phyloP scores from a whole-genome alignment of 2,888 invertebrate genomes.

The Dysmachus trigonus region DNA sequence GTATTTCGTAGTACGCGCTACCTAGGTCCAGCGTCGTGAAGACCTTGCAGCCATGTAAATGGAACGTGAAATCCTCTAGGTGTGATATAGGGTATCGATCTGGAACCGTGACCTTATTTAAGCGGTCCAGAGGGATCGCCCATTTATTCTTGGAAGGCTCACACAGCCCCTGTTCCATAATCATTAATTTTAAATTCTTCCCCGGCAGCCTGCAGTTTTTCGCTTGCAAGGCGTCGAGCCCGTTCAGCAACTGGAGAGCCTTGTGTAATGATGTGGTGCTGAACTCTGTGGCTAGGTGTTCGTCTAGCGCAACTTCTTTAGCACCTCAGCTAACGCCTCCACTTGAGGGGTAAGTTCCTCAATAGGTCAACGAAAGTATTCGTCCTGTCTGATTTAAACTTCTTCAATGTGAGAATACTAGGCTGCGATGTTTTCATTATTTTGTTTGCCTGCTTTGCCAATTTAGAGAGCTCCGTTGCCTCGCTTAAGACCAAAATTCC shows the following conservation, averaged over 20 bases:
- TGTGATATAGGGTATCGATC: neutral
- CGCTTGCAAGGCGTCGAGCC: neutral
- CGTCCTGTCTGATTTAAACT: no score
- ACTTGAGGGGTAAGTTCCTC: no score
- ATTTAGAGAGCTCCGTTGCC: neutral
- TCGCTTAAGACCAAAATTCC: neutral
- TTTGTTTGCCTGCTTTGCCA: neutral
- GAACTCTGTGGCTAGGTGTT: no score
- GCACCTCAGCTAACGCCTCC: no score
- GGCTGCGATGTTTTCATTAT: neutral
- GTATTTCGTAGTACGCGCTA: neutral
- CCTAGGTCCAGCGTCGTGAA: neutral
- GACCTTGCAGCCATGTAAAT: neutral
- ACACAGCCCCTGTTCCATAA: neutral
- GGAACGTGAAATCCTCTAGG: neutral
- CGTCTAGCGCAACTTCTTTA: no score
- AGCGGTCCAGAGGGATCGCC: neutral
- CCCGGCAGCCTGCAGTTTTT: neutral
- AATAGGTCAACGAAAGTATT: no score
- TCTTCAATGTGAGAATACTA: neutral
- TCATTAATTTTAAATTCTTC: neutral
- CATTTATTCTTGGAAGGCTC: neutral
- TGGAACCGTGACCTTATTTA: neutral
- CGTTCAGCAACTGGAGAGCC: neutral
- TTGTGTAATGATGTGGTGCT: neutral